Base-by-base conservation (phyloP, 2,797 vertebrate species). In the Anguilla anguilla region DNA sequence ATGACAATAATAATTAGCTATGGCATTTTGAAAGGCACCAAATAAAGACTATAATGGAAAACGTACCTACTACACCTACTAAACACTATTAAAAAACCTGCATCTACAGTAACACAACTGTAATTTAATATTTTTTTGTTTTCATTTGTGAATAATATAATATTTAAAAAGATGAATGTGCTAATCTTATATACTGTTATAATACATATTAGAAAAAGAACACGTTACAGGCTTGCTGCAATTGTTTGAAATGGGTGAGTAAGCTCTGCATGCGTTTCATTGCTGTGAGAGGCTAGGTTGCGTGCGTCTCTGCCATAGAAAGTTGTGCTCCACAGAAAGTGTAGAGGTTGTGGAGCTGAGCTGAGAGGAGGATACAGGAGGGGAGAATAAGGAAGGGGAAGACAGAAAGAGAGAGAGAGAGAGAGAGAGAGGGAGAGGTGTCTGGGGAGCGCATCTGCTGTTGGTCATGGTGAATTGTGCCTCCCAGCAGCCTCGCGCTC, bases 391-490 rank as follows among this genome's bases (percentile, higher is more conserved):
- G 84, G 77, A 87, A 90, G 90, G 93, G 89, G 90, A 90, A 88
- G 49, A 35, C 86, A 17, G 35, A 89, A 88, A 87, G 61, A 15
- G 39, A 61, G 35, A 57, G 67, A 89, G 22, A 43, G 9, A 57
- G 31, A 82, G 93, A 89, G 90, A 89, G 89, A 59, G 91, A 87
- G 74, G 17, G 39, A 61, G 84, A 89, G 90, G 55, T 90, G 88
- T 83, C 90, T 88, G 91, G 92, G 91, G 90, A 93, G 88, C 93
- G 93, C 95, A 93, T 94, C 94, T 94, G 93, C 91, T 93, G 90
- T 92, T 93, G 95, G 93, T 93, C 94, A 94, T 94, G 94, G 93
- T 94, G 95, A 94, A 94, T 93, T 96, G 93, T 94, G 91, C 94
- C 92, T 93, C 90, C 93, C 92, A 89, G 89, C 93, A 93, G 93